Evolutionary conservation across 2,888 invertebrate species (phyloP).

Genomic region (Boloria selene): DNA sequence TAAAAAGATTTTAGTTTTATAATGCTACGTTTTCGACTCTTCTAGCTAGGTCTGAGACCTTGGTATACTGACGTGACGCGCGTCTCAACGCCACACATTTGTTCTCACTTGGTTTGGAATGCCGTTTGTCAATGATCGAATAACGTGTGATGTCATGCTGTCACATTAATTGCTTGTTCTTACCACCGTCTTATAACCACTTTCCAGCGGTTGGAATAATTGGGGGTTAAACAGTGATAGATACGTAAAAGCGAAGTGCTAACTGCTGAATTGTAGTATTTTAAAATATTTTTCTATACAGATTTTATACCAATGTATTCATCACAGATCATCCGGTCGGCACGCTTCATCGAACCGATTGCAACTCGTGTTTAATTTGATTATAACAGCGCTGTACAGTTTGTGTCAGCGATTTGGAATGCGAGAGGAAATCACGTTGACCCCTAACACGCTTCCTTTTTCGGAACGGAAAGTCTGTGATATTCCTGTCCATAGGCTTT

Average conservation of each 20-base stretch:
- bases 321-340: constrained; percentile 60
- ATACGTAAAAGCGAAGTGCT: constrained; percentile 56
- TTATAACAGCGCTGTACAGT: constrained; percentile 60
- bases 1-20: constrained; percentile 1
- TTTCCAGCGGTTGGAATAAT: constrained; percentile 56
- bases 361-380: constrained; percentile 69
- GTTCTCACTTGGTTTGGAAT: constrained; percentile 76
- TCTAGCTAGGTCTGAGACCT: constrained; percentile 71
- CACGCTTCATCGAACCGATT: constrained; percentile 63
- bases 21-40: constrained; percentile 44
- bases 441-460: constrained; percentile 72
- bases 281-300: constrained; percentile 55
- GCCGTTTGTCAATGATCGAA: constrained; percentile 81
- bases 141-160: constrained; percentile 72
- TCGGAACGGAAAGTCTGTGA: constrained; percentile 62
- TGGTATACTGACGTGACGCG: constrained; percentile 70
- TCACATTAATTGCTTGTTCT: constrained; percentile 60
- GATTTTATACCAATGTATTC: constrained; percentile 63
- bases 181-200: constrained; percentile 61
- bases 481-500: constrained; percentile 42
- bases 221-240: constrained; percentile 61
- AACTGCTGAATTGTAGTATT: constrained; percentile 57
- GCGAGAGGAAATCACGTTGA: constrained; percentile 77
- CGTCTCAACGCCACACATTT: constrained; percentile 67
- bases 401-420: constrained; percentile 75